These are phyloP conservation scores for Boloria euphrosyne DNA, from an alignment of 2,888 invertebrate genomes.

Conservation along the genomic window DNA sequence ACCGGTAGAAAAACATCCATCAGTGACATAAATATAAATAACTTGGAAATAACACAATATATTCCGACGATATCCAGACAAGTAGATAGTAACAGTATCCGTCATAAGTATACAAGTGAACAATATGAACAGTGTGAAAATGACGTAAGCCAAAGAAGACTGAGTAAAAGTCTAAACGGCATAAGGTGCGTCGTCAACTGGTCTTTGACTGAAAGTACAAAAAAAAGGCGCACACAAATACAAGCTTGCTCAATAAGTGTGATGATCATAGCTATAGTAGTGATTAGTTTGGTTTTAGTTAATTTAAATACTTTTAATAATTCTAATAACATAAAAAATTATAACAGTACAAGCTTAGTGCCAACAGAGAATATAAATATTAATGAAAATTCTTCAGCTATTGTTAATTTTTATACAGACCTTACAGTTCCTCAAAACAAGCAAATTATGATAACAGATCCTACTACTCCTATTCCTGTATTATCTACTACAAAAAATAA, in stretches of 20 bases:
- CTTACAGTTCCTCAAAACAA: conserved; percentile 43
- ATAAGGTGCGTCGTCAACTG: conserved; percentile 75
- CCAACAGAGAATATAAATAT: conserved; percentile 63
- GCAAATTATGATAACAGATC: conserved; percentile 47
- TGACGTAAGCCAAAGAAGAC: conserved; percentile 60
- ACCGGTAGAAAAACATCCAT: conserved; percentile 43
- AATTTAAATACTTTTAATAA: conserved; percentile 71
- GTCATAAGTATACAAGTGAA: conserved; percentile 63
- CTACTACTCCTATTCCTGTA: conserved; percentile 49
- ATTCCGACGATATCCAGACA: conserved; percentile 76
- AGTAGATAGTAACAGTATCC: conserved; percentile 62
- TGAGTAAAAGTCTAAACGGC: conserved; percentile 74
- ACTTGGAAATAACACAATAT: conserved; percentile 38
- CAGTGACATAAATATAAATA: conserved; percentile 30
- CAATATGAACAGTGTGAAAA: conserved; percentile 61
- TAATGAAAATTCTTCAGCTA: conserved; percentile 62
- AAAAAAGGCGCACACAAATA: conserved; percentile 76
- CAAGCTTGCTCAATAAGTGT: conserved; percentile 80
- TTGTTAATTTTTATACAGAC: conserved; percentile 56
- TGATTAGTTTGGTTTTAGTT: conserved; percentile 77
- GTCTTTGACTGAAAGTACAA: conserved; percentile 68
- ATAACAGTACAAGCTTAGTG: conserved; percentile 73
- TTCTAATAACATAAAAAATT: conserved; percentile 62
- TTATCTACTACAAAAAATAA: conserved; percentile 52
- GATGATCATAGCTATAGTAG: conserved; percentile 77